Evolutionary conservation across 2,797 vertebrate species (phyloP), one percentile per base, ranked within the genome.

Genomic region (Lithobates pipiens): DNA sequence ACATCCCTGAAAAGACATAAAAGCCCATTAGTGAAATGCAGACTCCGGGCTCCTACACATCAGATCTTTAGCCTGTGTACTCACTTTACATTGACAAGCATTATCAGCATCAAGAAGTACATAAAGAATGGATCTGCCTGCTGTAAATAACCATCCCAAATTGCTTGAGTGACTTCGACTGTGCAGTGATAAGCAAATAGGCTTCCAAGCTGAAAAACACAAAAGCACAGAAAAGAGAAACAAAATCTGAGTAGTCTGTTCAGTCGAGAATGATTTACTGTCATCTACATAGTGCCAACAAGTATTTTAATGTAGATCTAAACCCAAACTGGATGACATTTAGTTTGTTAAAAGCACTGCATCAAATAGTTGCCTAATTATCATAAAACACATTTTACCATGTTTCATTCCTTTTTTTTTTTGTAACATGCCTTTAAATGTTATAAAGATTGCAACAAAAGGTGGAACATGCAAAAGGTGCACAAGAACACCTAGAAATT

Each of bases 91-190:
- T 99, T 99, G 91, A 99, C 97, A 85, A 99, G 98, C 91, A 99
- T 99, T 94, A 99, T 96, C 89, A 99, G 95, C 97, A 98, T 96
- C 90, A 99, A 94, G 92, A 99, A 99, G 94, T 99, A 99, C 92
- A 99, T 95, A 90, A 99, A 96, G 92, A 99, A 99, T 77, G 98
- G 97, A 93, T 99, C 98, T 21, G 96, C 96, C 93, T 98, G 96
- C 88, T 97, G 97, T 90, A 99, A 92, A 92, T 99, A 99, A 90
- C 94, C 93, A 91, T 99, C 97, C 98, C 98, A 99, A 93, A 99
- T 93, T 77, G 95, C 91, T 92, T 97, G 96, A 85, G 96, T 98
- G 80, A 98, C 98, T 69, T 98, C 96, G 80, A 91, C 91, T 83
- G 93, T 93, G 93, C 98, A 99, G 92, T 96, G 96, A 90, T 95